phyloP scores from a whole-genome alignment of 2,797 vertebrate species.

The Psittacula derbiana region DNA sequence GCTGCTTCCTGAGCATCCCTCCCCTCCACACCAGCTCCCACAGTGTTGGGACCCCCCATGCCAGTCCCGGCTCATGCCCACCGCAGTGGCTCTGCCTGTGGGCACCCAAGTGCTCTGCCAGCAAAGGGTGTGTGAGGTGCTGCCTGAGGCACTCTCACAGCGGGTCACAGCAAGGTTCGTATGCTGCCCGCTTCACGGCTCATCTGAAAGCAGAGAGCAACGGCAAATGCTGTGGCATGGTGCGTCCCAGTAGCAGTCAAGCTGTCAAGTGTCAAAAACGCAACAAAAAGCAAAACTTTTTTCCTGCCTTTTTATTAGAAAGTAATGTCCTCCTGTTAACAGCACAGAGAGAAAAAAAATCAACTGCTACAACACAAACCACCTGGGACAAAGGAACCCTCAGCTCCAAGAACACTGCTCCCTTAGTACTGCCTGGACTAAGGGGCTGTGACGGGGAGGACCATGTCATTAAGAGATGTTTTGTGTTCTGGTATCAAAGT shows the following conservation, averaged over 20 bases:
- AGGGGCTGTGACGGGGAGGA: not conserved
- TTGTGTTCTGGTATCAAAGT: constrained; percentile 45
- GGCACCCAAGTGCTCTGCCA: not conserved
- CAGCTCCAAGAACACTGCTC: constrained; percentile 16
- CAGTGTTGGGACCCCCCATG: not conserved
- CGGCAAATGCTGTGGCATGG: not conserved
- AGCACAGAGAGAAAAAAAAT: constrained; percentile 64
- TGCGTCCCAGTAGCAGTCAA: not conserved
- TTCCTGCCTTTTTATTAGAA: constrained; percentile 76
- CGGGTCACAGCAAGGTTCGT: fast-evolving
- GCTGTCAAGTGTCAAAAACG: not conserved
- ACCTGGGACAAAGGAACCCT: constrained; percentile 67
- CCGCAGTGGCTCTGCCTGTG: not conserved
- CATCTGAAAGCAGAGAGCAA: not conserved
- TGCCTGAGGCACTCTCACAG: not conserved
- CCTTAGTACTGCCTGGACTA: not conserved
- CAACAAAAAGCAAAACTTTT: not conserved
- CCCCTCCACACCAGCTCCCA: not conserved
- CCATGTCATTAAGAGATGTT: not conserved
- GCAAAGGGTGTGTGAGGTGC: not conserved
- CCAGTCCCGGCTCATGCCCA: not conserved
- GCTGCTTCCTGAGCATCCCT: not conserved
- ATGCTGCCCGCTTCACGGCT: fast-evolving
- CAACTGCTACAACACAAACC: constrained; percentile 75
- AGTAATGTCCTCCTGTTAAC: constrained; percentile 76